phyloP scores from a whole-genome alignment of 2,888 invertebrate species.

The Ganaspis brasiliensis region DNA sequence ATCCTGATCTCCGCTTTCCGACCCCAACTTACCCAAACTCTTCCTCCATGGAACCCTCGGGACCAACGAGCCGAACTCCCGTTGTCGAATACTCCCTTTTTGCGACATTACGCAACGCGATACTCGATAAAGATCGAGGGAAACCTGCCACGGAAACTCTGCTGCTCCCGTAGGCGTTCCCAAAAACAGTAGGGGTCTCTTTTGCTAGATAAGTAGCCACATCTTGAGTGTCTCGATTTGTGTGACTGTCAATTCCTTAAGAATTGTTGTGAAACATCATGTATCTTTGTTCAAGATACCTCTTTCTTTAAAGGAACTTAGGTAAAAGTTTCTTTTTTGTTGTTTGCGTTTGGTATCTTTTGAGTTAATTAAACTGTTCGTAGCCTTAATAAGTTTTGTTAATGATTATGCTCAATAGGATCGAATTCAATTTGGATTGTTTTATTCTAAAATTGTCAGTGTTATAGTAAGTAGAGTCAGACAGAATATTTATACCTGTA shows the following conservation, averaged over 20 bases:
- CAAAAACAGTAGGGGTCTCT: constrained; percentile 26
- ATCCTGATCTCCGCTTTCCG: constrained; percentile 64
- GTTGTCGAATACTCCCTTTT: constrained; percentile 61
- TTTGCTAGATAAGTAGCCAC: constrained; percentile 27
- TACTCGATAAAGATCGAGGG: constrained; percentile 63
- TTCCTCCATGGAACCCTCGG: constrained; percentile 52
- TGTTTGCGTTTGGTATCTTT: no score
- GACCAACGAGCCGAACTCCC: constrained; percentile 54
- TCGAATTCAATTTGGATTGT: no score
- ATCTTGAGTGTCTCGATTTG: constrained; percentile 28
- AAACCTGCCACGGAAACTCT: constrained; percentile 51
- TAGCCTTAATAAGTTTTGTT: no score
- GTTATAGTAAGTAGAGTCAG: no score
- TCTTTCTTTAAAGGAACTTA: no score
- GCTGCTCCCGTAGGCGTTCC: constrained; percentile 47
- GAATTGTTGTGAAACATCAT: neutral
- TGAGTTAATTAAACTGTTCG: no score
- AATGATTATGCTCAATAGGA: no score
- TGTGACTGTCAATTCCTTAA: constrained; percentile 20
- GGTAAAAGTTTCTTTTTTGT: no score
- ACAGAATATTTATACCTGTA: no score
- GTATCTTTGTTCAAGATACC: no score
- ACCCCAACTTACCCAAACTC: constrained; percentile 54
- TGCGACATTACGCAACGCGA: constrained; percentile 65
- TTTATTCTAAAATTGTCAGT: no score